Base-by-base conservation (phyloP, 2,113 vertebrate genomes). In the Hippocampus zosterae region DNA sequence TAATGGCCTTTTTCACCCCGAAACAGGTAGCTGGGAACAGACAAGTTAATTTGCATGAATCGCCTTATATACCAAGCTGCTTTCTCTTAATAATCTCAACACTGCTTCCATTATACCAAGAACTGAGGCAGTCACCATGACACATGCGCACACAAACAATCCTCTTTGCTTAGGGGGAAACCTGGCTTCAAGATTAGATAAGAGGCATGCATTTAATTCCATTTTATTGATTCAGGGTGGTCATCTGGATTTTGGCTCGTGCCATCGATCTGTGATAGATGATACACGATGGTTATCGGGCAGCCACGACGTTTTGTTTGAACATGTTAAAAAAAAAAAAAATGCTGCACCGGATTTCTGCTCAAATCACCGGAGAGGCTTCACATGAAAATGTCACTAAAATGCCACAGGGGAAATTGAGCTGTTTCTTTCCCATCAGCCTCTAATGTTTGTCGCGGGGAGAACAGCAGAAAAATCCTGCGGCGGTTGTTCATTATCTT, bases 361-460 rank as follows among this genome's bases (percentile, higher is more conserved):
- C 65, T 61, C 81, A 81, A 82, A 81, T 87, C 77, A 80, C 67
- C 69, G 76, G 84, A 83, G 84, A 87, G 71, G 73, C 84, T 78
- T 90, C 88, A 78, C 82, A 90, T 90, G 80, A 88, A 91, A 91
- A 92, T 92, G 92, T 90, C 91, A 91, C 81, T 84, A 91, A 91
- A 92, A 92, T 91, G 90, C 90, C 91, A 92, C 75, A 56, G 80
- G 85, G 87, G 89, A 92, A 88, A 89, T 85, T 48, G 81, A 89
- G 70, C 76, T 69, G 71, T 90, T 85, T 90, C 57, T 86, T 70
- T 71, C 16, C 84, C 65, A 75, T 69, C 71, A 73, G 80, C 75
- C 67, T 78, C 69, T 75, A 82, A 87, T 83, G 73, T 86, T 71
- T 82, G 70, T 76, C 53, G 68, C 76, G 71, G 76, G 50, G 53